Percentiles rank a stretch among this genome's conserved stretches.
Conservation (phyloP, 2,888 invertebrate genomes). For the Acanthoscelides obtectus region DNA sequence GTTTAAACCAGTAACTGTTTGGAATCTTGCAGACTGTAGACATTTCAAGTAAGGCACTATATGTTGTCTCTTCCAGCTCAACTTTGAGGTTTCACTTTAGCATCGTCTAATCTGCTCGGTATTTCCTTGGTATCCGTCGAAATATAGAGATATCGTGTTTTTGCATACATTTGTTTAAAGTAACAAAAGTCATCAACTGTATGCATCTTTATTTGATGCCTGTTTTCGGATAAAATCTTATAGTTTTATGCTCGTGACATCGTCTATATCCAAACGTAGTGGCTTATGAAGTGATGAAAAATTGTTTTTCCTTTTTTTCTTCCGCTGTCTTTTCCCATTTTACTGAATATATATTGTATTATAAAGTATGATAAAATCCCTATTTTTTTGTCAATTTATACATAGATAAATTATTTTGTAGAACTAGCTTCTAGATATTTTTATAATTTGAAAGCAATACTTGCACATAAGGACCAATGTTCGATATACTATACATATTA, state of each 20-base stretch:
- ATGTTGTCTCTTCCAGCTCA: too few relatives aligned
- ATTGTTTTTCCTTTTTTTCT: conserved; percentile 2
- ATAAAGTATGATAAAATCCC: conserved; percentile 31
- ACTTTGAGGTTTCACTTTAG: too few relatives aligned
- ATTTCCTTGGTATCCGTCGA: too few relatives aligned
- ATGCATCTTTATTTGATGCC: not conserved
- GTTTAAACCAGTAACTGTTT: too few relatives aligned
- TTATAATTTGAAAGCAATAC: conserved; percentile 34
- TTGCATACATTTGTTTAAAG: not conserved
- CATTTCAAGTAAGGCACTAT: too few relatives aligned
- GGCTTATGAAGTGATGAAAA: conserved; percentile 27
- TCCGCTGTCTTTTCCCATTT: not conserved
- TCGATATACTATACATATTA: conserved; percentile 13
- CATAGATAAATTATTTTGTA: conserved; percentile 25
- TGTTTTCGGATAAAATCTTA: not conserved
- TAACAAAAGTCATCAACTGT: not conserved
- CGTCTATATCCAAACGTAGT: not conserved
- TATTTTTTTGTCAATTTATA: conserved; percentile 38
- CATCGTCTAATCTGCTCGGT: too few relatives aligned
- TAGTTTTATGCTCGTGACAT: not conserved
- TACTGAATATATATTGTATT: conserved; percentile 29
- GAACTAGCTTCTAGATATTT: conserved; percentile 25
- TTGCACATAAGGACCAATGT: conserved; percentile 39
- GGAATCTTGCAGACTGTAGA: too few relatives aligned
- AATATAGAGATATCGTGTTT: too few relatives aligned